These are phyloP conservation scores for Meloidogyne exigua DNA, from an alignment of 1,140 invertebrate species.

Conservation along the genomic window DNA sequence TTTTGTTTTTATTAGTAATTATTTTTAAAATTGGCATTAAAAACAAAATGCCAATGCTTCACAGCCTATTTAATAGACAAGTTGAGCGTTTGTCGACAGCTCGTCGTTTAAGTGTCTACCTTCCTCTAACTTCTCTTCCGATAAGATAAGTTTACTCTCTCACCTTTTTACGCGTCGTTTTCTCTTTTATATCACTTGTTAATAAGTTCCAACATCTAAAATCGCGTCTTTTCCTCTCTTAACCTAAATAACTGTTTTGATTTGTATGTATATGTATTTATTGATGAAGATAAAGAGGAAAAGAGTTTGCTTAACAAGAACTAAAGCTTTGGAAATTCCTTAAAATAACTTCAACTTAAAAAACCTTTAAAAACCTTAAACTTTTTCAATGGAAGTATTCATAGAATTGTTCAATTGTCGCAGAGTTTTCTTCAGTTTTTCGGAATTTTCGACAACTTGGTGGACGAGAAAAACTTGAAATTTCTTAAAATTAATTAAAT, in stretches of 20 bases:
- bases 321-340: background rate
- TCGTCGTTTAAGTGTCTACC: background rate
- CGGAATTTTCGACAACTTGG: background rate
- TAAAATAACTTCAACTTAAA: background rate
- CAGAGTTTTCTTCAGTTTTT: slow-evolving; percentile 1
- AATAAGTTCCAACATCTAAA: background rate
- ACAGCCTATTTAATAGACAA: background rate
- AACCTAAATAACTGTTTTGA: background rate
- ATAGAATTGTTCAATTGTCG: background rate
- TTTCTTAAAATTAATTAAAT: background rate
- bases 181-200: background rate
- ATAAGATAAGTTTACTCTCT: background rate
- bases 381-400: slow-evolving; percentile 1
- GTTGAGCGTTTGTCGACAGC: background rate
- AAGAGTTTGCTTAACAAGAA: background rate
- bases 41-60: background rate
- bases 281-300: background rate
- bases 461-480: background rate
- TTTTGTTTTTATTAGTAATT: background rate
- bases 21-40: background rate
- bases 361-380: slow-evolving; percentile 1
- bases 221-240: background rate
- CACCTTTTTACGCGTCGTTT: background rate
- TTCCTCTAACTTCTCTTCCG: background rate
- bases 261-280: too few relatives aligned